Conservation (phyloP, 2,797 vertebrate genomes). For the Anguilla marmorata region DNA sequence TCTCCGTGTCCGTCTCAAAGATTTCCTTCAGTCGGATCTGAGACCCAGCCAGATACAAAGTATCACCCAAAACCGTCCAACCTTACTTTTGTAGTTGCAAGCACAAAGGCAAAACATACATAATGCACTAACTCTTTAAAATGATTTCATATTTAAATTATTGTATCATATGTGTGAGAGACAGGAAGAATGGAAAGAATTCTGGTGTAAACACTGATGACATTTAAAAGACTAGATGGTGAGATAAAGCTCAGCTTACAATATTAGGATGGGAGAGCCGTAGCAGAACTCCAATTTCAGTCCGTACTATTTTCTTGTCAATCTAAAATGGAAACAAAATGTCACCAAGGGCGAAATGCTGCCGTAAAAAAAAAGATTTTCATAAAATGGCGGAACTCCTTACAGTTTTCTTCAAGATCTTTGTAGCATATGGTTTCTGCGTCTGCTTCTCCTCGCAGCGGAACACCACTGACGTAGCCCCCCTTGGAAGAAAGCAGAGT, state of each 20-base stretch:
- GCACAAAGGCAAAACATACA: background rate
- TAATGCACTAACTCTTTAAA: background rate
- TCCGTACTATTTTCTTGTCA: constrained; percentile 87
- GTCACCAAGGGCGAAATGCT: background rate
- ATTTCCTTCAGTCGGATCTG: constrained; percentile 91
- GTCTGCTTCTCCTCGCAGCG: constrained; percentile 85
- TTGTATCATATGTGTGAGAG: too few relatives aligned
- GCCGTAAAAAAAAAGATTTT: background rate
- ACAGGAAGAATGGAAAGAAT: background rate
- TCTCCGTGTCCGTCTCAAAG: constrained; percentile 83
- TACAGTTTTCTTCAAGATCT: constrained; percentile 88
- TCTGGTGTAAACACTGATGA: background rate
- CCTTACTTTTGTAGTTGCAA: background rate
- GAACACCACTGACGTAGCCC: constrained; percentile 85
- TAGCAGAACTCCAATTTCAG: constrained; percentile 85
- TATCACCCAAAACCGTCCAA: background rate
- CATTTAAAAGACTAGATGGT: background rate
- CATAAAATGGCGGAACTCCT: constrained; percentile 48
- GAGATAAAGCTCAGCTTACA: constrained; percentile 66
- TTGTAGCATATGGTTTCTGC: constrained; percentile 77
- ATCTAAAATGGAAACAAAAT: constrained; percentile 65
- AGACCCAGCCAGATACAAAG: constrained; percentile 22
- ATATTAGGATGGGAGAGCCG: constrained; percentile 88
- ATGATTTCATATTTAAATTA: background rate
- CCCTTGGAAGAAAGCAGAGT: constrained; percentile 62